Evolutionary conservation across 1,140 invertebrate genomes (phyloP).

Genomic region (Drosophila saltans): DNA sequence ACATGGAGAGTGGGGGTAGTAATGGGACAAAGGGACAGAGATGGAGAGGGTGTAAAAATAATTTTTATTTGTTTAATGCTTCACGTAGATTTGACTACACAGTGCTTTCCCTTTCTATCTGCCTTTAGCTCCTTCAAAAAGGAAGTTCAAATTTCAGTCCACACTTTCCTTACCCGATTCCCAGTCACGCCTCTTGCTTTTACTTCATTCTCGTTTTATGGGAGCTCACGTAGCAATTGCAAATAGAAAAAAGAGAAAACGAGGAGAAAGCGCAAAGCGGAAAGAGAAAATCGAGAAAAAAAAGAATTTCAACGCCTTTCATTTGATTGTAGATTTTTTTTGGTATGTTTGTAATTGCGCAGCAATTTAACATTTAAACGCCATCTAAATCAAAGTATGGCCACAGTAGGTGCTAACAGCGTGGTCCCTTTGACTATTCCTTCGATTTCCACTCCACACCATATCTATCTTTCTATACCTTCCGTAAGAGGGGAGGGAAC

Average conservation of each 20-base stretch:
- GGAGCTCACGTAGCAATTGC: conserved; percentile 61
- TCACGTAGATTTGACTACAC: conserved; percentile 51
- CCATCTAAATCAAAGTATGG: conserved; percentile 51
- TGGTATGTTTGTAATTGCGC: conserved; percentile 58
- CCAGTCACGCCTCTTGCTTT: conserved; percentile 51
- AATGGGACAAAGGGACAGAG: neutral
- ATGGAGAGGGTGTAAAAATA: conserved; percentile 20
- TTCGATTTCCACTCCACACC: neutral
- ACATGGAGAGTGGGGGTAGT: conserved; percentile 25
- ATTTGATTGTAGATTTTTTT: conserved; percentile 10
- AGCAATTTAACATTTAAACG: conserved; percentile 50
- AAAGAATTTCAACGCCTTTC: conserved; percentile 39
- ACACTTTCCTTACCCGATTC: conserved; percentile 15
- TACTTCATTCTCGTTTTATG: conserved; percentile 18
- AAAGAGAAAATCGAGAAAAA: neutral
- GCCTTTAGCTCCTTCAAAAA: conserved; percentile 5
- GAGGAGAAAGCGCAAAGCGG: neutral
- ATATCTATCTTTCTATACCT: neutral
- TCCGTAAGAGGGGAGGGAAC: neutral
- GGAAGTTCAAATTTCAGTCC: neutral
- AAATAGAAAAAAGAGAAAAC: conserved; percentile 60
- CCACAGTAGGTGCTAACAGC: conserved; percentile 39
- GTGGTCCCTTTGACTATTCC: neutral
- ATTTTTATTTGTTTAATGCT: conserved; percentile 70
- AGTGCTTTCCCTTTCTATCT: neutral